phyloP scores from a whole-genome alignment of 1,140 invertebrate species.

The Penaeus chinensis region DNA sequence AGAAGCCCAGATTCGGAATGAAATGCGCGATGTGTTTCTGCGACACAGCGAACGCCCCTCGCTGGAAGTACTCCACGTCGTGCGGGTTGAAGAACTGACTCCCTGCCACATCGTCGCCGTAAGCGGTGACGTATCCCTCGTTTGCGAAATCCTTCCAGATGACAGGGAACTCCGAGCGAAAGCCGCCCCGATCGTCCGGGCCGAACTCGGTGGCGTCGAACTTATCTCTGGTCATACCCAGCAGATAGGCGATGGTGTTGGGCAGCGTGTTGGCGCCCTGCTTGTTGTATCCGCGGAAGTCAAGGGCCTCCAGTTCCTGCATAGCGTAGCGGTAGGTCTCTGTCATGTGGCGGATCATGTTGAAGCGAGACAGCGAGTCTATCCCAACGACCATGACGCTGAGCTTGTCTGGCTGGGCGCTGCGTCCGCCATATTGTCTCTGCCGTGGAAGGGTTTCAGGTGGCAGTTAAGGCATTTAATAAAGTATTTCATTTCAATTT shows the following conservation, averaged over 20 bases:
- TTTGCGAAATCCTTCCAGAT: slow-evolving; percentile 71
- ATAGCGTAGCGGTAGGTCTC: slow-evolving; percentile 61
- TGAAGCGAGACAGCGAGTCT: slow-evolving; percentile 25
- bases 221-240: slow-evolving; percentile 62
- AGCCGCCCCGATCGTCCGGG: slow-evolving; percentile 28
- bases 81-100: slow-evolving; percentile 71
- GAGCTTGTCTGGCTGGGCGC: slow-evolving; percentile 24
- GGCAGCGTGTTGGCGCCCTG: slow-evolving; percentile 70
- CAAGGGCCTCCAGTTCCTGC: slow-evolving; percentile 66
- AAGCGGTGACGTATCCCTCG: slow-evolving; percentile 70
- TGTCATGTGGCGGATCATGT: slow-evolving; percentile 30
- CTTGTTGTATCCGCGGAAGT: slow-evolving; percentile 69
- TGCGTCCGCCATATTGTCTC: background rate
- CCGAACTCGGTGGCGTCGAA: slow-evolving; percentile 22
- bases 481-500: background rate
- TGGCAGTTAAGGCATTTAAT: background rate
- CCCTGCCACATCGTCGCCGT: slow-evolving; percentile 69
- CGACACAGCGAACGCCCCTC: slow-evolving; percentile 46
- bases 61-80: slow-evolving; percentile 69
- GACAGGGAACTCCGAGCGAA: slow-evolving; percentile 69
- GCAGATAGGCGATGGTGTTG: slow-evolving; percentile 68
- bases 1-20: background rate
- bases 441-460: background rate
- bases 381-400: slow-evolving; percentile 32
- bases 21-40: background rate